Base-by-base conservation (phyloP, 2,797 vertebrate species). In the Neopelma chrysocephalum region DNA sequence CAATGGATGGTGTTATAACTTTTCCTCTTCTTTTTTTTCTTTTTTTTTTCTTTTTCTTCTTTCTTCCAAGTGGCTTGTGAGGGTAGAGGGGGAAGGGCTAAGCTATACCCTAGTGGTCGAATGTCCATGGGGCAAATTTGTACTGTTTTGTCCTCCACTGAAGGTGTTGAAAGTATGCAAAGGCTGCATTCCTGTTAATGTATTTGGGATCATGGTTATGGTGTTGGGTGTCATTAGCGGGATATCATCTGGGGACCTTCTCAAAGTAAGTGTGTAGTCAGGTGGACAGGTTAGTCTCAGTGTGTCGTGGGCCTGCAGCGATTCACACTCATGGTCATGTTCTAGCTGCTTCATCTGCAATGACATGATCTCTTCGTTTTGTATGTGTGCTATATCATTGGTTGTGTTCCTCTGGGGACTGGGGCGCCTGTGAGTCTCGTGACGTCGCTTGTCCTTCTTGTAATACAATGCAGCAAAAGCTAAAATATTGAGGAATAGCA, bases 51-150 rank as follows among this genome's bases (percentile, higher is more conserved):
- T 12, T 14, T 34, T 45, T 93, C 82, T 77, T 23, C 73, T 94
- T 87, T 97, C 95, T 95, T 97, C 82, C 54, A 56, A 76, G 91
- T 93, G 82, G 83, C 80, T 81, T 94, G n/a, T 83, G 60, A 84
- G 32, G 34, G 83, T 77, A 66, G 60, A 90, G 15, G 78, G 81
- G 47, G 65, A 60, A 69, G 76, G 9, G 89, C 71, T 62, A 93
- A 99, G 98, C 99, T 99, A 99, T 99, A 99, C 99, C 78, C 99
- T 96, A 22, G 99, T 99, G 87, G 99, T 99, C 1, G 99, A 99
- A 97, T 99, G 99, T 87, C 99, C 99, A 50, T 99, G 99, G 79
- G 99, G 99, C 54, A 99, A 86, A 97, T 99, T 99, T 92, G 98
- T 99, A 98, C 98, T 99, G 98, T 99, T 99, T 97, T 99, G 99